Conservation (phyloP, 2,888 invertebrate genomes). For the Hydraecia micacea region DNA sequence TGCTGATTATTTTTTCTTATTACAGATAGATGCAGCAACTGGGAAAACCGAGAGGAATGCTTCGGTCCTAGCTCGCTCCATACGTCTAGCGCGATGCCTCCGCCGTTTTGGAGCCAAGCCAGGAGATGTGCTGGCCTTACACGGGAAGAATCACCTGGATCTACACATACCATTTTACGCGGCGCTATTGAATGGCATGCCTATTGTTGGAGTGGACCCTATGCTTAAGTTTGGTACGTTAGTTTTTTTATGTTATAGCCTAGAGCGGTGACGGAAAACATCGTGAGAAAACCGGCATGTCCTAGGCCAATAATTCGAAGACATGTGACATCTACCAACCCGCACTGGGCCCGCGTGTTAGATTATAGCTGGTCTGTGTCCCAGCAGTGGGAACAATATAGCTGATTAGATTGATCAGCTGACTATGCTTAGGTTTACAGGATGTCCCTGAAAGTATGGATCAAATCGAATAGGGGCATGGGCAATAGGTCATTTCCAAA, state of each 20-base stretch:
- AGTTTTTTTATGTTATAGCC: background rate
- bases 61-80: conserved; percentile 75
- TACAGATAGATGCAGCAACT: conserved; percentile 83
- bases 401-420: too few species aligned
- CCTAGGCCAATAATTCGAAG: too few species aligned
- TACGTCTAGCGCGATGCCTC: conserved; percentile 75
- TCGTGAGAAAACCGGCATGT: too few species aligned
- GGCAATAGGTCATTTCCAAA: too few species aligned
- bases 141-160: conserved; percentile 82
- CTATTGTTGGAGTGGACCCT: conserved; percentile 53
- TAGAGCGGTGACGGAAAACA: background rate
- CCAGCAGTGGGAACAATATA: too few species aligned
- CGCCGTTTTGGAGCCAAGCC: conserved; percentile 74
- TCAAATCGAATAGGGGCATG: too few species aligned
- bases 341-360: too few species aligned
- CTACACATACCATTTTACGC: conserved; percentile 81
- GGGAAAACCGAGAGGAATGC: conserved; percentile 77
- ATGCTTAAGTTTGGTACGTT: conserved; percentile 76
- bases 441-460: too few species aligned
- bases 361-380: too few species aligned
- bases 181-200: conserved; percentile 78
- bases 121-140: conserved; percentile 80
- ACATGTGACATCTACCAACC: too few species aligned
- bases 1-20: background rate
- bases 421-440: too few species aligned